Conservation (phyloP, 2,113 vertebrate genomes). For the Grus americana region DNA sequence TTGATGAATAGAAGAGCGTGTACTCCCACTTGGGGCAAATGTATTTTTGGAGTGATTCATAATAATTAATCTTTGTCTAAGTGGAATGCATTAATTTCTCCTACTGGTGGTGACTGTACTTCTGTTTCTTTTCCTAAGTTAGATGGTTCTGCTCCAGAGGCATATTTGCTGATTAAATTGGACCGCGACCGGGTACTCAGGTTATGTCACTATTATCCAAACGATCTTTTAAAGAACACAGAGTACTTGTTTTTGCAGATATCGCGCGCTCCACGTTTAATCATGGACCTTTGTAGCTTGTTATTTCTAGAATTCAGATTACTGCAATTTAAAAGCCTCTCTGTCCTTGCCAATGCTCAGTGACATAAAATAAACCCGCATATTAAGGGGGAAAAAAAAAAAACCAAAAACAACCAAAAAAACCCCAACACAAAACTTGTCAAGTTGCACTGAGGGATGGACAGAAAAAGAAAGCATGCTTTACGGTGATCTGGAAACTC, state of each 20-base stretch:
- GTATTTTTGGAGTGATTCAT: constrained; percentile 36
- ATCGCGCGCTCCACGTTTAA: neutral
- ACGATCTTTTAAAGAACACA: constrained; percentile 46
- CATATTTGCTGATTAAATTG: constrained; percentile 39
- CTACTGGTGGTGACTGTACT: neutral
- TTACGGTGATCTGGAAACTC: neutral
- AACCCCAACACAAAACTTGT: neutral
- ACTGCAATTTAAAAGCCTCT: constrained; percentile 14
- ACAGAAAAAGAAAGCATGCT: neutral
- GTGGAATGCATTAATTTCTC: constrained; percentile 51
- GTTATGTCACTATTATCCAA: constrained; percentile 37
- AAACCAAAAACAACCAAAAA: neutral
- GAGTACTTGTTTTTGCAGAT: constrained; percentile 38
- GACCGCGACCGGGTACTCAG: neutral
- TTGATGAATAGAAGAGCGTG: neutral
- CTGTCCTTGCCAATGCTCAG: neutral
- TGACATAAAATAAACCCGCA: constrained; percentile 11
- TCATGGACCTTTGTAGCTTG: neutral
- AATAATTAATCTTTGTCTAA: constrained; percentile 56
- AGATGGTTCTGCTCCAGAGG: constrained; percentile 34
- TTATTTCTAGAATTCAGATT: constrained; percentile 49
- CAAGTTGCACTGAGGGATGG: neutral
- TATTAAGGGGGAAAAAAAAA: neutral
- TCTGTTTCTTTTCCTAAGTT: constrained; percentile 42
- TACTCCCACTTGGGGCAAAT: constrained; percentile 10